Percentiles rank a stretch among this genome's conserved stretches.
These are phyloP conservation scores for Enteromius trimaculatus DNA, from an alignment of 2,797 vertebrate genomes.

Conservation along the genomic window DNA sequence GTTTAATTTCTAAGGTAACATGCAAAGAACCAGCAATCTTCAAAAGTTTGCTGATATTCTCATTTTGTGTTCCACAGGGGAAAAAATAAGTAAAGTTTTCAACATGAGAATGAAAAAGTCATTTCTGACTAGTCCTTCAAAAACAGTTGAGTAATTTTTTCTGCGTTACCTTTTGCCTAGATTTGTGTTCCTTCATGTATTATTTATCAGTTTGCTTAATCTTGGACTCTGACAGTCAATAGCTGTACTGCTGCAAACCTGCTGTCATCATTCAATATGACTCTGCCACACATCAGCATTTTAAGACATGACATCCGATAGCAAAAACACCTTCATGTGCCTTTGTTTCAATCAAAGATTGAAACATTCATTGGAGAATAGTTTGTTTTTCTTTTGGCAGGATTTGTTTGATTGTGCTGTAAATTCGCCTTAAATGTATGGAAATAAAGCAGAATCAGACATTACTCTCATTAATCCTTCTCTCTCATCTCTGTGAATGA, in stretches of 20 bases:
- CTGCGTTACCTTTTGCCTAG: slow-evolving; percentile 4
- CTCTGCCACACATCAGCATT: slow-evolving; percentile 33
- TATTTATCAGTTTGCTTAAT: slow-evolving; percentile 43
- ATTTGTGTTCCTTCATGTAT: background rate
- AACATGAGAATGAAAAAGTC: background rate
- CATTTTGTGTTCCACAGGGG: background rate
- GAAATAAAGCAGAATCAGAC: slow-evolving; percentile 56
- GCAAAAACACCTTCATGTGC: slow-evolving; percentile 48
- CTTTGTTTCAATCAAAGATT: slow-evolving; percentile 54
- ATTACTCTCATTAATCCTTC: background rate
- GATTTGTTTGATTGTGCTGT: slow-evolving; percentile 55
- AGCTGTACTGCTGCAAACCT: slow-evolving; percentile 12
- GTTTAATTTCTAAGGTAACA: background rate
- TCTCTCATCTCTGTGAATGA: background rate
- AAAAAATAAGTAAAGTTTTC: background rate
- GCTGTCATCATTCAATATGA: background rate
- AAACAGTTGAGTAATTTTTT: background rate
- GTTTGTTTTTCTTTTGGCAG: background rate
- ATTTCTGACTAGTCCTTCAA: background rate
- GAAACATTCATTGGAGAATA: slow-evolving; percentile 20
- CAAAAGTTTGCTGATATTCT: background rate
- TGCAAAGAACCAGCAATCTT: background rate
- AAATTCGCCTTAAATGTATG: slow-evolving; percentile 49
- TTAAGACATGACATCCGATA: slow-evolving; percentile 19
- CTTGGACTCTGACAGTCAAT: slow-evolving; percentile 21